phyloP scores from a whole-genome alignment of 2,797 vertebrate species.

The Sebastes iracundus region DNA sequence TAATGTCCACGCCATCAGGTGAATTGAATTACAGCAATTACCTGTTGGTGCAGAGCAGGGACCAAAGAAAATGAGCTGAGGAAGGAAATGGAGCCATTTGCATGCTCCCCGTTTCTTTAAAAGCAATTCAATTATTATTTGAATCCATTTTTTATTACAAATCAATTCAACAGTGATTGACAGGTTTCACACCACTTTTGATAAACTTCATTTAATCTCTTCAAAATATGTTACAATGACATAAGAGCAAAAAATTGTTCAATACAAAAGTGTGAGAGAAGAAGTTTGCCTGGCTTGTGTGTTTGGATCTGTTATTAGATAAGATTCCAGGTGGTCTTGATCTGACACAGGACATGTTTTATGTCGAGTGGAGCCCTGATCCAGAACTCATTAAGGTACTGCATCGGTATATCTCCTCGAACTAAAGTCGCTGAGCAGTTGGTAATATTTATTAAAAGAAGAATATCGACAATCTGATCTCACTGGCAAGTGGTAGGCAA shows the following conservation, averaged over 20 bases:
- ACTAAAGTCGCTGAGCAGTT: background rate
- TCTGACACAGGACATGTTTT: background rate
- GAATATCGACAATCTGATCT: background rate
- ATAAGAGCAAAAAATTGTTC: constrained; percentile 43
- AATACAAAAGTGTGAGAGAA: constrained; percentile 50
- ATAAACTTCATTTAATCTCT: constrained; percentile 74
- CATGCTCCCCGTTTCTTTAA: background rate
- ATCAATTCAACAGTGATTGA: constrained; percentile 73
- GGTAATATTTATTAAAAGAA: background rate
- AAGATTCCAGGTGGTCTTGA: background rate
- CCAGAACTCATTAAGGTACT: background rate
- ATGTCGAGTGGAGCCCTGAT: background rate
- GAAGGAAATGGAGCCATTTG: background rate
- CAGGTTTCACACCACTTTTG: constrained; percentile 58
- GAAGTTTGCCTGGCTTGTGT: constrained; percentile 21
- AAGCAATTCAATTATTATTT: background rate
- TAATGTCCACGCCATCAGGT: constrained; percentile 33
- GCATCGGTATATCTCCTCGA: background rate
- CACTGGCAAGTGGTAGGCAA: no score
- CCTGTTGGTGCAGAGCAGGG: background rate
- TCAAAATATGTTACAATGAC: constrained; percentile 78
- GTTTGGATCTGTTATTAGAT: background rate
- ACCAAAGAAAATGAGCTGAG: background rate
- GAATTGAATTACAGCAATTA: constrained; percentile 52
- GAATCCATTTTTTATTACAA: constrained; percentile 60